phyloP scores from a whole-genome alignment of 2,888 invertebrate genomes.

The Phorcus lineatus region DNA sequence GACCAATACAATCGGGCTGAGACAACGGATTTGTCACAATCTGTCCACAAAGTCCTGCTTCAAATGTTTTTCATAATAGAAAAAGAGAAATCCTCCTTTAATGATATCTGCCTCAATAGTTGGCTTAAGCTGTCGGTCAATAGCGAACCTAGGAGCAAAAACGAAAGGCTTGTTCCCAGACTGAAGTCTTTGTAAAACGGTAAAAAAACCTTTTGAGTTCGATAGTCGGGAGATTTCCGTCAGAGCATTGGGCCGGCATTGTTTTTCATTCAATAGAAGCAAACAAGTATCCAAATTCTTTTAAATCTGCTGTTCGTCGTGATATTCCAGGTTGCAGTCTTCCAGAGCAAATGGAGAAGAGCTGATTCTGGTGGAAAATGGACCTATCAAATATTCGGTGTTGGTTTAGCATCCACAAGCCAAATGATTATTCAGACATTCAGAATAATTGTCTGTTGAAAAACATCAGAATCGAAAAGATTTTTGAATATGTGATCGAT shows the following conservation, averaged over 20 bases:
- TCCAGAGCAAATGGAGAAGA: not conserved
- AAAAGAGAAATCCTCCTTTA: not conserved
- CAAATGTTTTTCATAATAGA: not conserved
- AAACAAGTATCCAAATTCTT: not conserved
- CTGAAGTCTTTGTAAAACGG: not conserved
- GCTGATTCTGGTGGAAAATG: not conserved
- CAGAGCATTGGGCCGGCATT: not conserved
- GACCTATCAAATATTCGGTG: constrained; percentile 5
- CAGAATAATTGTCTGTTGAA: constrained; percentile 19
- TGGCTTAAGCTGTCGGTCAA: not conserved
- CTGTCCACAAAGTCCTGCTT: not conserved
- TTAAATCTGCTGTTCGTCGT: not conserved
- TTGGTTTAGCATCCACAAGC: not conserved
- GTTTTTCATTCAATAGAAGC: not conserved
- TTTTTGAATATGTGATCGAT: not conserved
- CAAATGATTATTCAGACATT: constrained; percentile 21
- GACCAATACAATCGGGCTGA: not conserved
- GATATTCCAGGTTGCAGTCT: not conserved
- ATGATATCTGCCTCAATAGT: not conserved
- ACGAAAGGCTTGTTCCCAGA: not conserved
- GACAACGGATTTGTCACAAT: not conserved
- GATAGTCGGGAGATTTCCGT: not conserved
- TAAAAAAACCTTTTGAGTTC: not conserved
- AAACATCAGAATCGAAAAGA: not conserved
- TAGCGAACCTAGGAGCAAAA: not conserved